Conservation (phyloP, 2,797 vertebrate genomes). For the Coracias cyanogaster region DNA sequence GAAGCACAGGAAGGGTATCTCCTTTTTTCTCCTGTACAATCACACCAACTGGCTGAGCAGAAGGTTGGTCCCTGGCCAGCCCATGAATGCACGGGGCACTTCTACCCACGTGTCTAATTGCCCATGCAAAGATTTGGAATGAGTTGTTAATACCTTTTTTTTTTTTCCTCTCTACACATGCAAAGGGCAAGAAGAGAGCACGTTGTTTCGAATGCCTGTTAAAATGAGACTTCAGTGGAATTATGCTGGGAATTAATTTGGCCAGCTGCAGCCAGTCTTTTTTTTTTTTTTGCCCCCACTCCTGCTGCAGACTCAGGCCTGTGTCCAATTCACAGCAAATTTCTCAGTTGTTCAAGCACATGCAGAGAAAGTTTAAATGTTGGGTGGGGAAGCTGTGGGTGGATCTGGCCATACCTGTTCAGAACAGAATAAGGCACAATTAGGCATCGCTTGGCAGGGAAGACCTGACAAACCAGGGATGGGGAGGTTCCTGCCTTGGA, state of each 20-base stretch:
- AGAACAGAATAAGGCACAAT: rapidly evolving
- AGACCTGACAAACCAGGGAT: rapidly evolving
- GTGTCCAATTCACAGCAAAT: neutral
- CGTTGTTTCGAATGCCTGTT: conserved; percentile 6
- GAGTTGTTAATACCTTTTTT: neutral
- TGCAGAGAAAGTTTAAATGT: neutral
- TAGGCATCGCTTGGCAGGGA: rapidly evolving
- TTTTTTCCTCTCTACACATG: neutral
- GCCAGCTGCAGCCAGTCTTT: conserved; percentile 30
- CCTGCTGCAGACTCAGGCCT: neutral
- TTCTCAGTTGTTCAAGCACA: neutral
- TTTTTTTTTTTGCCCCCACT: neutral
- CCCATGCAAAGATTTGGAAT: conserved; percentile 2
- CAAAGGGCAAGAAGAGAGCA: conserved; percentile 45
- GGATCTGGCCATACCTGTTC: neutral
- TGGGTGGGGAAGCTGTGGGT: neutral
- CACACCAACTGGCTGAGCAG: neutral
- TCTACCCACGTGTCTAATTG: neutral
- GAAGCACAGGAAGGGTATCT: neutral
- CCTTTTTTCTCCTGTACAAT: neutral
- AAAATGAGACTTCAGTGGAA: neutral
- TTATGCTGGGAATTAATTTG: conserved; percentile 38
- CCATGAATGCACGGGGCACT: neutral
- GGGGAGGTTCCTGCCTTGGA: rapidly evolving
- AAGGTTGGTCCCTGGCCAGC: conserved; percentile 42